Evolutionary conservation across 2,113 vertebrate genomes (phyloP).

Genomic region (Pteropus alecto): DNA sequence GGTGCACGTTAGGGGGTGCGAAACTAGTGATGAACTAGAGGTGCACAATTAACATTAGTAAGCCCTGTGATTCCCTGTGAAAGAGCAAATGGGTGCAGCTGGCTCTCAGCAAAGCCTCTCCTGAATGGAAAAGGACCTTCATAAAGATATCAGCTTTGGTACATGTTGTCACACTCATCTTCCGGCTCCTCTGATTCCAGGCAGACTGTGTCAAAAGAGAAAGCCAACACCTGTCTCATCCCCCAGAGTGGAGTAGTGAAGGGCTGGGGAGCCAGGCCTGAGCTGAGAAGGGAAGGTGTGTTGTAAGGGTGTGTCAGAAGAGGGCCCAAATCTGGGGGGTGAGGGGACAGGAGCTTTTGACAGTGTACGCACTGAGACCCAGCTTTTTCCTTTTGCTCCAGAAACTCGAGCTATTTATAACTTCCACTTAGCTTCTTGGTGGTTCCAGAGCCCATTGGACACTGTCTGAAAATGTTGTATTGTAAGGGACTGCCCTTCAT

Average conservation of each 20-base stretch:
- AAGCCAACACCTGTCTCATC: neutral
- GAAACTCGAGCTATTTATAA: neutral
- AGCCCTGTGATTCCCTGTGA: neutral
- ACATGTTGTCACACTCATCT: neutral
- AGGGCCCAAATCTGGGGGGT: neutral
- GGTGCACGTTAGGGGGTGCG: neutral
- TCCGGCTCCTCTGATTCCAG: neutral
- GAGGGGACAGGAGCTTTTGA: neutral
- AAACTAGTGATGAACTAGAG: neutral
- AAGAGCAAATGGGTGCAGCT: neutral
- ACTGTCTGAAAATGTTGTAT: too few species aligned
- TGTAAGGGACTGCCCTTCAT: too few species aligned
- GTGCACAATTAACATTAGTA: neutral
- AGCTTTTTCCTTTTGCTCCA: neutral
- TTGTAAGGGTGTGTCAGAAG: neutral
- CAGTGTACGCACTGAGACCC: neutral
- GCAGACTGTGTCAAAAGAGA: neutral
- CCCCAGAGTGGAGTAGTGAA: neutral
- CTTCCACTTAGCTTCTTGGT: neutral
- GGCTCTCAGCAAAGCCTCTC: neutral
- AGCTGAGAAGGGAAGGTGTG: neutral
- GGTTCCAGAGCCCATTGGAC: neutral
- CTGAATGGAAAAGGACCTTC: neutral
- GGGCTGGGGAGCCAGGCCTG: neutral
- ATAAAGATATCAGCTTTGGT: neutral